Base-by-base conservation (phyloP, 2,888 invertebrate species). In the Melanchra persicariae region DNA sequence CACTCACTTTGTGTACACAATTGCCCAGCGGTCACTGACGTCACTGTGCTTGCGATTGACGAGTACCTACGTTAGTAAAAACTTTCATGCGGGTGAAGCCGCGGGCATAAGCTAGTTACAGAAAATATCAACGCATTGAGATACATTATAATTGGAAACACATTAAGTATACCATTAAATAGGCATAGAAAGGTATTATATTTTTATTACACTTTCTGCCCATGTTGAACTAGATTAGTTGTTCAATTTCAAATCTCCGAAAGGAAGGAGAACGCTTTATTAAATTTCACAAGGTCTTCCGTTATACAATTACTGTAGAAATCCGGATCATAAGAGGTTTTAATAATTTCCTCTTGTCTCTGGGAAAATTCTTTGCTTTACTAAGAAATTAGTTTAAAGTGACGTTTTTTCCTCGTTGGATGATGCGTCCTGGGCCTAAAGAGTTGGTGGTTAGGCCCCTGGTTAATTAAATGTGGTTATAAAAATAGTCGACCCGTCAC, bases 311-410 rank as follows among this genome's bases (percentile, higher is more conserved):
- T 77, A 72, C 19, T 52, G 22, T 19, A 62, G 54, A 78, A 78
- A 47, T 68, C 62, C 37, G 59, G 58, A 65, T 51, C 54, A 51
- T 61, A 58, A 51, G 40, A 58, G 22, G 22, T 62, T n/a, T n/a
- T n/a, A 73, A 73, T 62, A 9, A 65, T 82, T 79, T 73, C 79
- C 77, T 70, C 30, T 67, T 47, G n/a, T 55, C 67, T 78, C 43
- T 51, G 57, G 34, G 54, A 79, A 82, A 82, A 58, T 52, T 72
- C 9, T 67, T 54, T 30, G 19, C 49, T 64, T 4, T 63, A 26
- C 60, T 68, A 17, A 30, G 9, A 54, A 17, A 1, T 7, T 26
- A 30, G n/a, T 37, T 34, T 37, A 8, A 19, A 0, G 24, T 34
- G 8, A 47, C 17, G 30, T 19, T 47, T 51, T 40, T 40, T 15